Evolutionary conservation across 1,140 invertebrate species (phyloP), one percentile per base, ranked within the genome.

Genomic region (Camponotus vicinus): DNA sequence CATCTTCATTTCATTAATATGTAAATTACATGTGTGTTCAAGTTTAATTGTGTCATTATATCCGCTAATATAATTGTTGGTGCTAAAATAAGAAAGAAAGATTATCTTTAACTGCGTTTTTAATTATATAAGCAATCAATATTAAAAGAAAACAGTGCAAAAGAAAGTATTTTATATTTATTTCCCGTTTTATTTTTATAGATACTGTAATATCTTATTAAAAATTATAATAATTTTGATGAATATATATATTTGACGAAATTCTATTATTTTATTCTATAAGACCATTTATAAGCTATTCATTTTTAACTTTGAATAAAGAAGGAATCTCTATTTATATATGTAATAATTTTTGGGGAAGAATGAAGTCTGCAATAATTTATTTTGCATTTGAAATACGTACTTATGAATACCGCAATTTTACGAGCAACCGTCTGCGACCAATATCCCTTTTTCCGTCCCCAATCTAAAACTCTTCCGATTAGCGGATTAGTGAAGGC

Each of bases 371-470:
- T 27, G 27, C 27, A 27, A 27, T 27, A 27, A 27, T 27, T 27
- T 27, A 27, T 27, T 27, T 27, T 27, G 27, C 59, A 80, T 80
- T 83, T 49, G 7, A 73, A 75, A 70, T 85, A 93, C 93, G 95
- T 93, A 97, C 96, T 96, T 88, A 97, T 96, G n/a, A 95, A 93
- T 40, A 97, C 97, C 15, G 96, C 97, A 21, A 96, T 95, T 92
- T 97, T 98, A 82, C 97, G 95, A 18, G 96, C 97, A 4, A 91
- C 93, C 0, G 97, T 97, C 7, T 97, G 97, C 3, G 95, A 96
- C 90, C 97, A 97, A 82, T 91, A 94, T 76, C 95, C 95, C 86
- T 96, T 97, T 2, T 90, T 92, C 61, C 97, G 96, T 21, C 97
- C 94, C 63, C 93, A 96, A 91, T 98, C 97, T 88, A 97, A 93